These are phyloP conservation scores for Vulpes lagopus DNA, from an alignment of 2,113 vertebrate genomes.

Conservation along the genomic window DNA sequence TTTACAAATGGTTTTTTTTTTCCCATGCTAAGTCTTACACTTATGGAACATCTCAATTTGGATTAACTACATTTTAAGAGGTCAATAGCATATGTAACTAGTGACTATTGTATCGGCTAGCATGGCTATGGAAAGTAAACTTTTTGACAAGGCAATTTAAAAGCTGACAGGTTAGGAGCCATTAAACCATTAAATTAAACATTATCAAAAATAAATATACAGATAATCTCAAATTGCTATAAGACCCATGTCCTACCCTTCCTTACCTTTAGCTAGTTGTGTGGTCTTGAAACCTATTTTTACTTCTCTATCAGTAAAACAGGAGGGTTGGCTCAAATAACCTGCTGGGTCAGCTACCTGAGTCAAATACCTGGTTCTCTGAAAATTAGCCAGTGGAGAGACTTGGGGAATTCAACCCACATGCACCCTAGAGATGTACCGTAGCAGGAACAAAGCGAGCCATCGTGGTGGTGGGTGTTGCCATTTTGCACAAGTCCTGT, in stretches of 20 bases:
- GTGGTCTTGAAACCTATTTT: not conserved
- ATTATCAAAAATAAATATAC: not conserved
- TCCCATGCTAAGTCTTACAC: not conserved
- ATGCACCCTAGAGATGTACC: not conserved
- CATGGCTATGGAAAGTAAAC: not conserved
- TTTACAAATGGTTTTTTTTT: not conserved
- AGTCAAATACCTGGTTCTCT: not conserved
- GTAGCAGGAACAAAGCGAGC: not conserved
- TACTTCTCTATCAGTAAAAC: not conserved
- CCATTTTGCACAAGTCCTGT: too few species aligned
- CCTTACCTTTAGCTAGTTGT: not conserved
- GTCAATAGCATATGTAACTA: not conserved
- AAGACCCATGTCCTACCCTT: not conserved
- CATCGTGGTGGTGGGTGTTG: fast-evolving
- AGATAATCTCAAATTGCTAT: not conserved
- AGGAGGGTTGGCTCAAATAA: not conserved
- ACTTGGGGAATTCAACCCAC: not conserved
- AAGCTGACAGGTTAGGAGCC: not conserved
- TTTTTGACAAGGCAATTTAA: not conserved
- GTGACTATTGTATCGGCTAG: not conserved
- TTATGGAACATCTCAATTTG: not conserved
- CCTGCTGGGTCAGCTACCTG: not conserved
- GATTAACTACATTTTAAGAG: not conserved
- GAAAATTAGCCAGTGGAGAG: not conserved
- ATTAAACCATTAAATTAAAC: not conserved